Base-by-base conservation (phyloP, 2,888 invertebrate genomes). In the Lasius fuliginosus region DNA sequence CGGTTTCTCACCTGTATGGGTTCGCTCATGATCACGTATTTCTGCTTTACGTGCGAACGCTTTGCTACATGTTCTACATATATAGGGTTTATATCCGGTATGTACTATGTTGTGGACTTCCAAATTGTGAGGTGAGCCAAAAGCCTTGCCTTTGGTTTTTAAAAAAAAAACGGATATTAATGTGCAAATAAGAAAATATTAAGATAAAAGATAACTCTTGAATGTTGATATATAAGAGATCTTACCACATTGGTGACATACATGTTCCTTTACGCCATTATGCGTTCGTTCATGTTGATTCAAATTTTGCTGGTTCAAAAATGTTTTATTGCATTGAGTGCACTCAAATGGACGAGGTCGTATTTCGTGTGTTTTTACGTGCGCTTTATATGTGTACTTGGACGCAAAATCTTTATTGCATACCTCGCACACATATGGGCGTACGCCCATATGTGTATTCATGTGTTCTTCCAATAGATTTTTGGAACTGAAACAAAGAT, bases 81-180 rank as follows among this genome's bases (percentile, higher is more conserved):
- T 96, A 92, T 96, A 97, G 0, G 97, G 97, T 90, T 97, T 97
- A 88, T 96, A 96, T 0, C 97, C 97, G 0, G 97, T 97, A 92
- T 98, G 98, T 0, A 98, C 97, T 62, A 98, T 97, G 68, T 97
- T 97, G 94, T 98, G 98, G 0, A 98, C 97, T 87, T 97, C 97
- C 46, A 96, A 92, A 94, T 98, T 98, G 90, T 98, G 97, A 8
- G 97, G 96, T 0, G 97, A 97, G 3, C 97, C 97, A 94, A 98
- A 98, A 30, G 97, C 97, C 92, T 98, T 98, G 2, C 96, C 96
- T 97, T 92, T 11, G 93, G 90, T 68, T 77, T 83, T 49, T 36
- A 36, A 36, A 64, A 40, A 2, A 56, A 40, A 75, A 3, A 58
- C 2, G n/a, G 15, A 64, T 49, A 12, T 49, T 46, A 75, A 49